A percentile compares a stretch with the other conserved stretches of the same genome.
phyloP scores from a whole-genome alignment of 2,888 invertebrate genomes.

The Euclidia mi region DNA sequence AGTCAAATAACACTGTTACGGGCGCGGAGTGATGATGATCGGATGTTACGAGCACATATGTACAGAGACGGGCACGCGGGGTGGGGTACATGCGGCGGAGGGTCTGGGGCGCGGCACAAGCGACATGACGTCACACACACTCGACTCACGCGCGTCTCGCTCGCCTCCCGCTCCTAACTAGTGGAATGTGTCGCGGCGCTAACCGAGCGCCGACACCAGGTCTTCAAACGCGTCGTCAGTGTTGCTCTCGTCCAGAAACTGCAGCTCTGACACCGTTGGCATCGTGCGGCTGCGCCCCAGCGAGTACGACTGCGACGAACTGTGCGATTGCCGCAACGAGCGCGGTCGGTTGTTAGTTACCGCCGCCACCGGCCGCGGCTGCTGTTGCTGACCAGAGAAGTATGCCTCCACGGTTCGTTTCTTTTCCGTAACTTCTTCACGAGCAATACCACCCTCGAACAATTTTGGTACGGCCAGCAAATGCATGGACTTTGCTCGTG shows the following conservation, averaged over 20 bases:
- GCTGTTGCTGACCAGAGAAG: conserved; percentile 84
- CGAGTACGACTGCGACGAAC: conserved; percentile 74
- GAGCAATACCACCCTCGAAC: conserved; percentile 94
- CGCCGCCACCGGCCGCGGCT: conserved; percentile 58
- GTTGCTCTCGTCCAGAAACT: conserved; percentile 94
- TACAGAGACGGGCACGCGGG: conserved; percentile 71
- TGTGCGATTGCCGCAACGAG: conserved; percentile 76
- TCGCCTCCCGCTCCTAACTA: conserved; percentile 82
- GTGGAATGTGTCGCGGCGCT: conserved; percentile 84
- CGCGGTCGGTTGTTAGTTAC: conserved; percentile 41
- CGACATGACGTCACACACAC: conserved; percentile 86
- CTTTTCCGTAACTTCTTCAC: conserved; percentile 92
- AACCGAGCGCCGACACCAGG: conserved; percentile 92
- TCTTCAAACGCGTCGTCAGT: conserved; percentile 97
- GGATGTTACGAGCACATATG: conserved; percentile 76
- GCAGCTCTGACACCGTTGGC: conserved; percentile 92
- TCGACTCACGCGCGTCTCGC: conserved; percentile 89
- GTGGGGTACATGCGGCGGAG: conserved; percentile 47
- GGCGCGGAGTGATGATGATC: conserved; percentile 76
- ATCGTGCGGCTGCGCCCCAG: conserved; percentile 94
- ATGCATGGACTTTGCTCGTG: conserved; percentile 93
- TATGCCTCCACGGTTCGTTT: conserved; percentile 93
- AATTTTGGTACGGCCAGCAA: conserved; percentile 93
- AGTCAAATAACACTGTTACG: conserved; percentile 87
- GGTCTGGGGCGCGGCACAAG: conserved; percentile 76